These are phyloP conservation scores for Ctenochaetus hawaiiensis DNA, from an alignment of 2,797 vertebrate species.

Conservation along the genomic window DNA sequence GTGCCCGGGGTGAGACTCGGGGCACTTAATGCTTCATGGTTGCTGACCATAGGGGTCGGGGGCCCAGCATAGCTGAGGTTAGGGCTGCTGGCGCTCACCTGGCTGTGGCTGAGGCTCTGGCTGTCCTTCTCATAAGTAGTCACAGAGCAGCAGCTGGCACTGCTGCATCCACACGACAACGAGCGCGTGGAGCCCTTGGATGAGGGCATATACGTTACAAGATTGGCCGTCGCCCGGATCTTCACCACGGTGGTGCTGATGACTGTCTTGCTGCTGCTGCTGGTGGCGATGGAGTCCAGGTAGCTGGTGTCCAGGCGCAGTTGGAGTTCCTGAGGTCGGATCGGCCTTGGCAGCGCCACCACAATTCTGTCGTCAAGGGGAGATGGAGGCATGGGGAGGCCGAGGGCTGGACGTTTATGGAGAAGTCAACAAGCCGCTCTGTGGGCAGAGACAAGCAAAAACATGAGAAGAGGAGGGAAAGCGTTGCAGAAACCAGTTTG, in stretches of 20 bases:
- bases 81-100: constrained; percentile 89
- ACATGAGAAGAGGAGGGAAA: constrained; percentile 5
- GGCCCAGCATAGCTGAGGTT: constrained; percentile 87
- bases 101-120: constrained; percentile 88
- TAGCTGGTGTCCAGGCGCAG: constrained; percentile 94
- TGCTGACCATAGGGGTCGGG: constrained; percentile 89
- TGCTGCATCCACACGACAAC: constrained; percentile 99
- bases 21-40: constrained; percentile 85
- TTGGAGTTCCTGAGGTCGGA: constrained; percentile 99
- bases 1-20: constrained; percentile 85
- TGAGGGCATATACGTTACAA: constrained; percentile 99
- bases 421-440: constrained; percentile 92
- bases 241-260: constrained; percentile 91
- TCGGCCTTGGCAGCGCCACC: constrained; percentile 96
- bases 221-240: constrained; percentile 93
- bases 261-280: constrained; percentile 79
- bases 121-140: constrained; percentile 96
- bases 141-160: constrained; percentile 98
- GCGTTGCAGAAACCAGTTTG: neutral
- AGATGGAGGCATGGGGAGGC: constrained; percentile 99
- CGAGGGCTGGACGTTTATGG: constrained; percentile 89
- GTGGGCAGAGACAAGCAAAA: constrained; percentile 41
- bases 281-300: constrained; percentile 87
- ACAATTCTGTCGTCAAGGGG: constrained; percentile 99
- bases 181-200: constrained; percentile 99